Percentiles rank a stretch among this genome's conserved stretches.
Evolutionary conservation across 2,888 invertebrate species (phyloP).

Genomic region (Ennomos erosarius): DNA sequence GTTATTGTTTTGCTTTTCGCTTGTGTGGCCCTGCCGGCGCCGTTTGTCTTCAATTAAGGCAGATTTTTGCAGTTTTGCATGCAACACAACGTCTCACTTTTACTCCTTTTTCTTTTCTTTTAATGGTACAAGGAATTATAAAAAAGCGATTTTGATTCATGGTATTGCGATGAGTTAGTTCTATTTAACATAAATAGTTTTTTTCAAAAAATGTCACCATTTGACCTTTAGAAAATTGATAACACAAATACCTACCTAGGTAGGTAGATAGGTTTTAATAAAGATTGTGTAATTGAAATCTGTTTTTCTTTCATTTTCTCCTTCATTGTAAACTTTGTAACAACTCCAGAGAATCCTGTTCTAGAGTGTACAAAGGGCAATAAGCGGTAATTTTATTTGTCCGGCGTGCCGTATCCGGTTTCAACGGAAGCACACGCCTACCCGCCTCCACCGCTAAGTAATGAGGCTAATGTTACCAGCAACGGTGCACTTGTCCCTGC

Average conservation of each 20-base stretch:
- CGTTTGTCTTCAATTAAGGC: conserved; percentile 51
- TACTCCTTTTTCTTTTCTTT: conserved; percentile 5
- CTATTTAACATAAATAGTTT: too few relatives aligned
- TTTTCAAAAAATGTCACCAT: too few relatives aligned
- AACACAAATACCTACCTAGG: too few relatives aligned
- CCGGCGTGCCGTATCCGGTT: conserved; percentile 73
- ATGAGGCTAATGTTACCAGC: conserved; percentile 76
- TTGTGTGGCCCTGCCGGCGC: conserved; percentile 43
- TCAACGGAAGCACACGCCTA: conserved; percentile 79
- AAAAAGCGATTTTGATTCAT: conserved; percentile 1
- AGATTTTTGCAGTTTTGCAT: conserved; percentile 25
- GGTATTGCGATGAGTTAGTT: too few relatives aligned
- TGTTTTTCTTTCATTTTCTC: conserved; percentile 26
- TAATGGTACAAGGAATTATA: too few relatives aligned
- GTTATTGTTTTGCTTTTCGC: conserved; percentile 73
- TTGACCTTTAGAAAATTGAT: too few relatives aligned
- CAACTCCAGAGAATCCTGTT: conserved; percentile 25
- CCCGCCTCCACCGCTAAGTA: conserved; percentile 80
- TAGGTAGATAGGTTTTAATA: too few relatives aligned
- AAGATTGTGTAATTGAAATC: too few relatives aligned
- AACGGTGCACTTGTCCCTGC: conserved; percentile 54
- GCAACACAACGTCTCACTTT: conserved; percentile 24
- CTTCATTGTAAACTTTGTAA: conserved; percentile 30
- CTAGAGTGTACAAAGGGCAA: conserved; percentile 49
- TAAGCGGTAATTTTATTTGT: conserved; percentile 81